Conservation (phyloP, 2,113 vertebrate species). For the Sylvia atricapilla region DNA sequence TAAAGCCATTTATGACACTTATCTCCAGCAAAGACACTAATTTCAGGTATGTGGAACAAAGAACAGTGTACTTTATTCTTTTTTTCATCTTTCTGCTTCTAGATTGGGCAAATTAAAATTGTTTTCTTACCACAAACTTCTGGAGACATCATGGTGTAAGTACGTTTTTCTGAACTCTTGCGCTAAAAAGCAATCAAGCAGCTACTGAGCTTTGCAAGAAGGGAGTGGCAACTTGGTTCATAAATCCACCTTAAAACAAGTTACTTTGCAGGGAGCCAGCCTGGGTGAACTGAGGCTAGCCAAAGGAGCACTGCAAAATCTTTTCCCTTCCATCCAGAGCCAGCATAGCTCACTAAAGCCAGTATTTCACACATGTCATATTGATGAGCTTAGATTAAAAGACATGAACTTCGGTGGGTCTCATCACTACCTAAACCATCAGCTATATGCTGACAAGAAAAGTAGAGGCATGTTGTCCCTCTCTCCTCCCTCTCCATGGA, state of each 20-base stretch:
- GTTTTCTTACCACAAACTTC: slow-evolving; percentile 16
- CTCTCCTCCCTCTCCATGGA: background rate
- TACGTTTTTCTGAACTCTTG: background rate
- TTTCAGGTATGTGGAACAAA: slow-evolving; percentile 21
- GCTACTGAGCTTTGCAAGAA: background rate
- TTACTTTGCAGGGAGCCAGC: background rate
- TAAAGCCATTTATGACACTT: background rate
- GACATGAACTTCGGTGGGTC: background rate
- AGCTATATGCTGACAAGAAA: background rate
- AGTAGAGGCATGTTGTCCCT: background rate
- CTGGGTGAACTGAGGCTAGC: background rate
- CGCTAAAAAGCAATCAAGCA: background rate
- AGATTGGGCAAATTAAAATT: background rate
- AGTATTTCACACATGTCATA: fast-evolving
- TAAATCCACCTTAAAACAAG: background rate
- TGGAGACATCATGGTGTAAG: background rate
- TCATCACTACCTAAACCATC: background rate
- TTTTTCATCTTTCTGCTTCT: slow-evolving; percentile 14
- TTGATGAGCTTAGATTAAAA: background rate
- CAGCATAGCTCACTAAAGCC: fast-evolving
- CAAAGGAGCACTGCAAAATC: background rate
- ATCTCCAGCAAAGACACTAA: background rate
- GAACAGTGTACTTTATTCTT: background rate
- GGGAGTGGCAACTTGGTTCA: background rate
- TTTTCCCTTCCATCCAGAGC: background rate